Evolutionary conservation across 37 sponge, comb jelly and placozoan species (phyloP), one percentile per base, ranked within the genome.

Genomic region (Chondrosia reniformis): DNA sequence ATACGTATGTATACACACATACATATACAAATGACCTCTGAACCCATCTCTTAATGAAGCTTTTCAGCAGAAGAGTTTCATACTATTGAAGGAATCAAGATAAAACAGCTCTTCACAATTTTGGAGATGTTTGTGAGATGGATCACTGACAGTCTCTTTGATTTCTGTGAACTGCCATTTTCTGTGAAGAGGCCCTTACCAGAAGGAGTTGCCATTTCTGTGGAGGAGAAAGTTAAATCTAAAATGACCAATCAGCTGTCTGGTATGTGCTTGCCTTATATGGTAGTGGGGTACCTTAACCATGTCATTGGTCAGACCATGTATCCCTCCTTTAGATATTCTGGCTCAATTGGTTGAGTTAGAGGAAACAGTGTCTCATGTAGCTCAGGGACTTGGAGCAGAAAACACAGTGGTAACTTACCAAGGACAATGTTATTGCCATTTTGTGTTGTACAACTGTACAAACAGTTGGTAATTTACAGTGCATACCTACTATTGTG

Each of bases 111-210:
- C 45, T 84, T 73, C 86, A 25, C 63, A 7, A 66, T 76, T 44
- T 71, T 85, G 12, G 54, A 66, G 57, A 37, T 82, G 76, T 91
- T 91, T 81, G 74, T 80, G 31, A 30, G 74, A 24, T 91, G 92
- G 92, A 61, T 87, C 41, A 57, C 78, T 8, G 85, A 87, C 31
- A 84, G 92, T n/a, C 30, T 80, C 49, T 93, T 88, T 54, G 87
- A 93, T 39, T 93, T 89, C 59, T 22, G 55, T 33, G 22, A 39
- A 21, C 74, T 93, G 5, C 91, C 94, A 1, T 69, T 80, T 31
- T 45, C 90, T 38, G 33, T 89, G 8, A 89, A 89, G 58, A 67
- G 49, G 4, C 91, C 90, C 41, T 54, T 93, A 33, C 44, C 55
- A 28, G 4, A 38, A 4, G 67, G 65, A 39, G 87, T 85, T 49